These are phyloP conservation scores for Tychaedon coryphoeus DNA, from an alignment of 2,113 vertebrate genomes.

Conservation along the genomic window DNA sequence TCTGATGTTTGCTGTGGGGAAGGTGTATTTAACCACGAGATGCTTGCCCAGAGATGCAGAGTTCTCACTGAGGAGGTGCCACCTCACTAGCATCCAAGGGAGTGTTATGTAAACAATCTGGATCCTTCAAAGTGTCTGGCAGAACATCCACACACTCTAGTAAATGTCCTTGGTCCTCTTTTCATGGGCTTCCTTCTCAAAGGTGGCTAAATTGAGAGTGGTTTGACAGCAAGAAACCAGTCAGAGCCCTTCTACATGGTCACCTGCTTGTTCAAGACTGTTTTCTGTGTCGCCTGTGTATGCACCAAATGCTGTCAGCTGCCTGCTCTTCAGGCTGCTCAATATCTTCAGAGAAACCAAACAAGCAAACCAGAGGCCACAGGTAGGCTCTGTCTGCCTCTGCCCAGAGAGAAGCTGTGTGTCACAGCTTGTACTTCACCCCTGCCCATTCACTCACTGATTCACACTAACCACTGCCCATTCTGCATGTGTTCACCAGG, in stretches of 20 bases:
- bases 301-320: not conserved
- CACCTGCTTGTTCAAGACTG: not conserved
- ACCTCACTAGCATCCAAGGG: not conserved
- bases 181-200: not conserved
- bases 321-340: not conserved
- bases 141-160: not conserved
- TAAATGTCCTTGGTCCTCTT: not conserved
- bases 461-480: not conserved
- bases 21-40: not conserved
- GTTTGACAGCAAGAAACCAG: not conserved
- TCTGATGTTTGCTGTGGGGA: not conserved
- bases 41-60: not conserved
- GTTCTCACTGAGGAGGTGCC: not conserved
- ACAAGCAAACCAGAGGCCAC: not conserved
- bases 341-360: not conserved
- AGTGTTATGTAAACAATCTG: not conserved
- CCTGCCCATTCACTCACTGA: rapidly evolving
- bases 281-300: not conserved
- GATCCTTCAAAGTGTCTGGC: not conserved
- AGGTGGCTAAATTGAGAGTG: not conserved
- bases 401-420: rapidly evolving
- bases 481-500: not conserved
- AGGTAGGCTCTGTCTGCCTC: not conserved
- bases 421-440: not conserved
- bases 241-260: not conserved